Conservation (phyloP, 2,888 invertebrate species). For the Xanthia togata region DNA sequence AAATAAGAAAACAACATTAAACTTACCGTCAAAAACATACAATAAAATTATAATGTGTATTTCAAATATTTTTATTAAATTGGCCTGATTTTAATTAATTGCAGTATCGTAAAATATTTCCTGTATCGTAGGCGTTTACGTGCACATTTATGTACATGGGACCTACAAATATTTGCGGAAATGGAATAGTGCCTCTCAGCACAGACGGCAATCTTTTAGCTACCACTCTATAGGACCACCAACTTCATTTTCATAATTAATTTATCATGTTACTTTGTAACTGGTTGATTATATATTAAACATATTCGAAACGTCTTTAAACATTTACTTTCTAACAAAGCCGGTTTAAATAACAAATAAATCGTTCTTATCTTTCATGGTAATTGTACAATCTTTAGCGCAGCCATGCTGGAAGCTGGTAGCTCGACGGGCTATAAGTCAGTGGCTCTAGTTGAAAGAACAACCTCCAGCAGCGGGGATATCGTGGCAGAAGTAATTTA, state of each 20-base stretch:
- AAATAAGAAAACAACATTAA: not conserved
- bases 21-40: not conserved
- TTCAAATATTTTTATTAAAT: not conserved
- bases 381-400: conserved; percentile 24
- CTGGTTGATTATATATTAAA: not conserved
- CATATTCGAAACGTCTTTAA: not conserved
- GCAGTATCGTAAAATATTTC: not conserved
- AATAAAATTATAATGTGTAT: not conserved
- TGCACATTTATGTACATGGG: not conserved
- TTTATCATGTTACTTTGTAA: not conserved
- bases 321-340: not conserved
- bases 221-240: not conserved
- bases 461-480: conserved; percentile 11
- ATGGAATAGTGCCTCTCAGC: not conserved
- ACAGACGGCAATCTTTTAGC: not conserved
- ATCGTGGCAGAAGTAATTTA: conserved; percentile 24
- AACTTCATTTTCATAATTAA: not conserved
- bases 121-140: not conserved
- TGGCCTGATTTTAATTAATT: not conserved
- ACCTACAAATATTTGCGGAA: not conserved
- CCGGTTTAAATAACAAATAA: conserved; percentile 12
- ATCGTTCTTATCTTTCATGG: conserved; percentile 10
- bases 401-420: not conserved
- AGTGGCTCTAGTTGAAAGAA: conserved; percentile 49
- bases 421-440: conserved; percentile 32